phyloP scores from a whole-genome alignment of 1,140 invertebrate genomes.

The Drosophila elegans region DNA sequence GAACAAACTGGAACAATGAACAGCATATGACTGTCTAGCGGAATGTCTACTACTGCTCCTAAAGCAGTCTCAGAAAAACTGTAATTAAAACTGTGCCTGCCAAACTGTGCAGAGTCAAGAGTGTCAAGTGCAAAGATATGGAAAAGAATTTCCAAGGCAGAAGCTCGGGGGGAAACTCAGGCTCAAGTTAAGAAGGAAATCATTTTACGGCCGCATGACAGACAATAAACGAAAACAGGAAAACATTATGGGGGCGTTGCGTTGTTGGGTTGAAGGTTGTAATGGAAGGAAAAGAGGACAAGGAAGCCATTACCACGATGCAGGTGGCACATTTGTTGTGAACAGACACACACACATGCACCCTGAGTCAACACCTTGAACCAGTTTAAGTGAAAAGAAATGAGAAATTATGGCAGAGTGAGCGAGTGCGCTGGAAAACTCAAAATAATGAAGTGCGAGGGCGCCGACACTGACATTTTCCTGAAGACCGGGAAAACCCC shows the following conservation, averaged over 20 bases:
- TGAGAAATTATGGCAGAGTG: slow-evolving; percentile 51
- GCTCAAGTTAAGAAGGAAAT: slow-evolving; percentile 61
- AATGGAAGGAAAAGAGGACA: slow-evolving; percentile 40
- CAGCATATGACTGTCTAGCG: slow-evolving; percentile 31
- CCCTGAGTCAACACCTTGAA: slow-evolving; percentile 79
- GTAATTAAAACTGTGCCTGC: slow-evolving; percentile 68
- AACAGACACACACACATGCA: slow-evolving; percentile 43
- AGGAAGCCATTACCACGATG: slow-evolving; percentile 65
- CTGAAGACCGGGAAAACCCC: slow-evolving; percentile 23
- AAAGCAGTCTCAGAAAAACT: slow-evolving; percentile 46
- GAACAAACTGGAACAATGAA: slow-evolving; percentile 61
- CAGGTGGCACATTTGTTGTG: slow-evolving; percentile 35
- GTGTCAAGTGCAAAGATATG: slow-evolving; percentile 75
- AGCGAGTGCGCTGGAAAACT: slow-evolving; percentile 50
- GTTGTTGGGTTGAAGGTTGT: slow-evolving; percentile 20
- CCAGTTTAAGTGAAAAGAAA: slow-evolving; percentile 67
- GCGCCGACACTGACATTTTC: slow-evolving; percentile 49
- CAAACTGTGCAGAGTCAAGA: slow-evolving; percentile 53
- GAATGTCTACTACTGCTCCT: slow-evolving; percentile 33
- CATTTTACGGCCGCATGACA: slow-evolving; percentile 78
- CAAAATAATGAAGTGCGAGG: slow-evolving; percentile 81
- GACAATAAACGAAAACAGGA: slow-evolving; percentile 68
- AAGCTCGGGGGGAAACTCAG: background rate
- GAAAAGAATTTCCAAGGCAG: slow-evolving; percentile 56
- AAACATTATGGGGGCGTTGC: slow-evolving; percentile 15